A percentile compares a stretch with the other conserved stretches of the same genome.
phyloP scores from a whole-genome alignment of 1,140 invertebrate species.

The Pseudomyrmex cubaensis region DNA sequence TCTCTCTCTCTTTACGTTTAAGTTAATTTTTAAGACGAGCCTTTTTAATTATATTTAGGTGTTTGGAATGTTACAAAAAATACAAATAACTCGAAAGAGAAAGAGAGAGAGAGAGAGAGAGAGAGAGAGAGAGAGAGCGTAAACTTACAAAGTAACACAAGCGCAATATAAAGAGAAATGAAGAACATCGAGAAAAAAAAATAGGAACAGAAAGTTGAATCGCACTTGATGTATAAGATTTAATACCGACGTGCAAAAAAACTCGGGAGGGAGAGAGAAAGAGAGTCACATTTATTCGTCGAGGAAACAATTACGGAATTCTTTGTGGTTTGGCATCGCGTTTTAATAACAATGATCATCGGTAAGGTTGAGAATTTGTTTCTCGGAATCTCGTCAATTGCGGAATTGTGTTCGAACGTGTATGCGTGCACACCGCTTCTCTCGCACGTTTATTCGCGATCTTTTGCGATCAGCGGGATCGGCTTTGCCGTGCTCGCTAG shows the following conservation, averaged over 20 bases:
- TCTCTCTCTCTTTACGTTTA: too few species aligned
- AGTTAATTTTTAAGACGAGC: too few species aligned
- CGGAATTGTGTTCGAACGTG: constrained; percentile 4
- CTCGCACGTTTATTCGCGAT: constrained; percentile 14
- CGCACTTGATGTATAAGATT: constrained; percentile 2
- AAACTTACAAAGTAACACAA: too few species aligned
- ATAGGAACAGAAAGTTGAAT: constrained; percentile 7
- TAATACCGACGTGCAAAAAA: constrained; percentile 9
- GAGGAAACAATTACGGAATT: constrained; percentile 54
- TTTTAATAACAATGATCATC: constrained; percentile 38
- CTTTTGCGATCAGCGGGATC: constrained; percentile 59
- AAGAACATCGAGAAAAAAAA: not conserved
- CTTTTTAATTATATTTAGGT: too few species aligned
- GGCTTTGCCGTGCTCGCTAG: constrained; percentile 50
- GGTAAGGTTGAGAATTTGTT: constrained; percentile 51
- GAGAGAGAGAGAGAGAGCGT: too few species aligned
- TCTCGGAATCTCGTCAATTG: constrained; percentile 55
- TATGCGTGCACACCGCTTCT: constrained; percentile 4
- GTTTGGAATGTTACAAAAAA: too few species aligned
- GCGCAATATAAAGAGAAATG: not conserved
- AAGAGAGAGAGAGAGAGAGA: too few species aligned
- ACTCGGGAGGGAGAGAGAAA: not conserved
- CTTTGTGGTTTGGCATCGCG: constrained; percentile 42
- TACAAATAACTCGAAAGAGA: too few species aligned
- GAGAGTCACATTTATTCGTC: constrained; percentile 25